Evolutionary conservation across 2,888 invertebrate genomes (phyloP).

Genomic region (Dione juno): DNA sequence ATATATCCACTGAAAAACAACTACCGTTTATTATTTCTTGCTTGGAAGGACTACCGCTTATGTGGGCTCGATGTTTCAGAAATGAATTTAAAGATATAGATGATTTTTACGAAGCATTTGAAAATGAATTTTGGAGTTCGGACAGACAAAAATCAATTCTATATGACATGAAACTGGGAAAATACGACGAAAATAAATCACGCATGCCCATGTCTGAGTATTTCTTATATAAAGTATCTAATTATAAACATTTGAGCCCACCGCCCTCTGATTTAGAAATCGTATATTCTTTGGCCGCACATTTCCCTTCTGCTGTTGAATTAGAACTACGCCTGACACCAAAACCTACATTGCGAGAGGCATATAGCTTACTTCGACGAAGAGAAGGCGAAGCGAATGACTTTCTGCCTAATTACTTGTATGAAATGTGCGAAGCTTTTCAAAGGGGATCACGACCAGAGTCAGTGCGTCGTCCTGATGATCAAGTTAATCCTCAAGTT

Average conservation of each 20-base stretch:
- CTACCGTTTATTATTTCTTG: constrained; percentile 75
- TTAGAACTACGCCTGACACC: constrained; percentile 75
- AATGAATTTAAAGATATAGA: constrained; percentile 69
- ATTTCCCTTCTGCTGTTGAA: constrained; percentile 77
- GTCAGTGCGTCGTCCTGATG: constrained; percentile 65
- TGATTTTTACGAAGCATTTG: constrained; percentile 70
- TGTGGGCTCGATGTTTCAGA: constrained; percentile 79
- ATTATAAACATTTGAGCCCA: constrained; percentile 73
- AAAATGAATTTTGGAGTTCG: constrained; percentile 77
- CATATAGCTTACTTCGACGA: constrained; percentile 74
- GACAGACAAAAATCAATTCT: constrained; percentile 75
- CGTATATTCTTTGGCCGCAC: constrained; percentile 77
- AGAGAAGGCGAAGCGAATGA: constrained; percentile 75
- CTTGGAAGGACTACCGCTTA: constrained; percentile 73
- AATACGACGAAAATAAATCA: constrained; percentile 68
- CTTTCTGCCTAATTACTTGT: constrained; percentile 77
- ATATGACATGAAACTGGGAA: constrained; percentile 77
- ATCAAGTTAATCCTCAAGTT: constrained; percentile 53
- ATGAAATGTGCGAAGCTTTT: constrained; percentile 79
- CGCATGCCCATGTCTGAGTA: constrained; percentile 77
- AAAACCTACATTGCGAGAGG: constrained; percentile 76
- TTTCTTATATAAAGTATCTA: constrained; percentile 77
- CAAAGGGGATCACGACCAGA: constrained; percentile 73
- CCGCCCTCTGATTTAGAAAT: constrained; percentile 79
- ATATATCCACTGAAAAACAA: constrained; percentile 69